These are phyloP conservation scores for Pachliopta kotzebuea DNA, from an alignment of 2,888 invertebrate species.

Conservation along the genomic window DNA sequence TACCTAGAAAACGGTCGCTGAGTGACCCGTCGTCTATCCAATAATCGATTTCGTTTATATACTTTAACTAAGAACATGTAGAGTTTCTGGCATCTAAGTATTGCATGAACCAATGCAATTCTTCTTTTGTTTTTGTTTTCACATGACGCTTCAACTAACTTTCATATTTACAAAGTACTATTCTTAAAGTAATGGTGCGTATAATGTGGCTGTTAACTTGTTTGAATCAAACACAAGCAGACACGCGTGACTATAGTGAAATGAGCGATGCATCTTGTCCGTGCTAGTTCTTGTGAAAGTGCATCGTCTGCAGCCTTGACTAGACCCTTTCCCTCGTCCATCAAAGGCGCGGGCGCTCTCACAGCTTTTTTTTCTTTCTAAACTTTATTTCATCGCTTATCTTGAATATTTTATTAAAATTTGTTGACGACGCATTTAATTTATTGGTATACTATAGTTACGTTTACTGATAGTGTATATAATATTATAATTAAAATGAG, in stretches of 20 bases:
- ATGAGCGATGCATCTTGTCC: constrained; percentile 62
- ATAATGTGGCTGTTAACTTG: constrained; percentile 4
- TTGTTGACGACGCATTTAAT: constrained; percentile 31
- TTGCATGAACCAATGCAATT: no score
- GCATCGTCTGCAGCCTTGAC: constrained; percentile 72
- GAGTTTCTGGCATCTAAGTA: not conserved
- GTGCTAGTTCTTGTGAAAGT: constrained; percentile 74
- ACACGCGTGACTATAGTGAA: constrained; percentile 57
- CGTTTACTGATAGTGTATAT: no score
- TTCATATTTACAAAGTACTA: not conserved
- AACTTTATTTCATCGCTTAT: constrained; percentile 71
- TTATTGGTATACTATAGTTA: no score
- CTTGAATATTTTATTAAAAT: constrained; percentile 49
- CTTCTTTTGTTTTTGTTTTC: no score
- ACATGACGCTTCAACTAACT: no score
- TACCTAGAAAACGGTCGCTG: constrained; percentile 7
- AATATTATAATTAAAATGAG: no score
- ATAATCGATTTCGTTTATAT: constrained; percentile 18
- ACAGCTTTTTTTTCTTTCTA: constrained; percentile 58
- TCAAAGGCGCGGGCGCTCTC: constrained; percentile 61
- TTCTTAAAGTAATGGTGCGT: constrained; percentile 4
- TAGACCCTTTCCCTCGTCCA: constrained; percentile 77
- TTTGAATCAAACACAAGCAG: constrained; percentile 15
- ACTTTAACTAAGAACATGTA: constrained; percentile 6
- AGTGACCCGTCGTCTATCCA: constrained; percentile 9